phyloP scores from a whole-genome alignment of 1,140 invertebrate species.

The Conus betulinus region DNA sequence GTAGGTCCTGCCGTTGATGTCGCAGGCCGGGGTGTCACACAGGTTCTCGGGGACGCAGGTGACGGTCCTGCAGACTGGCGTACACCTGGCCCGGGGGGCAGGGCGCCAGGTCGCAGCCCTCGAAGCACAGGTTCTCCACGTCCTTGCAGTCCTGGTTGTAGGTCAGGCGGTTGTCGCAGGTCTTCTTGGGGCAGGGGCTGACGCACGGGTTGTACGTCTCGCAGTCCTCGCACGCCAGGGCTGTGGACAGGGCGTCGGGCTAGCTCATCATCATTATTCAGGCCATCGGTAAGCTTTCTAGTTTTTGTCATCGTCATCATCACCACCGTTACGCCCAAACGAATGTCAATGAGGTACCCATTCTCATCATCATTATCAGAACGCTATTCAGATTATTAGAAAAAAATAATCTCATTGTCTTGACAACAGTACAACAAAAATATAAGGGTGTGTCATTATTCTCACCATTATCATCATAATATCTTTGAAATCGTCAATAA shows the following conservation, averaged over 20 bases:
- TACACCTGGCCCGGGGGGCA: slow-evolving; percentile 83
- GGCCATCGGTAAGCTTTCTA: background rate
- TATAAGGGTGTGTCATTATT: too few relatives aligned
- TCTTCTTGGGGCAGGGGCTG: slow-evolving; percentile 86
- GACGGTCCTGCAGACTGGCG: slow-evolving; percentile 80
- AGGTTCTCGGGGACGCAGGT: slow-evolving; percentile 85
- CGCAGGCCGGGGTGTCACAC: slow-evolving; percentile 83
- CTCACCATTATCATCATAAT: too few relatives aligned
- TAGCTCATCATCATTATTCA: too few relatives aligned
- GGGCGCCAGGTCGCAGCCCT: slow-evolving; percentile 82
- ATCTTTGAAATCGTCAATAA: too few relatives aligned
- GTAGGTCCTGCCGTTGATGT: slow-evolving; percentile 81
- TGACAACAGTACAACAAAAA: too few relatives aligned
- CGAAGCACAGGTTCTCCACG: slow-evolving; percentile 76
- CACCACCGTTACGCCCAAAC: background rate
- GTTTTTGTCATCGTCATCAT: background rate
- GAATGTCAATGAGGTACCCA: too few relatives aligned
- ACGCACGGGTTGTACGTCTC: slow-evolving; percentile 88
- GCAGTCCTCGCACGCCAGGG: slow-evolving; percentile 91
- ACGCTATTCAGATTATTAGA: too few relatives aligned
- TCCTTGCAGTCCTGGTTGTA: slow-evolving; percentile 81
- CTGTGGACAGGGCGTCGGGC: too few relatives aligned
- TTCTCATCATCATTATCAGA: background rate
- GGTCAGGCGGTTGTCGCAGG: slow-evolving; percentile 87
- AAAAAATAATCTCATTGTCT: too few relatives aligned